A percentile compares a stretch with the other conserved stretches of the same genome.
phyloP scores from a whole-genome alignment of 2,797 vertebrate species.

The Simalia tracyae region DNA sequence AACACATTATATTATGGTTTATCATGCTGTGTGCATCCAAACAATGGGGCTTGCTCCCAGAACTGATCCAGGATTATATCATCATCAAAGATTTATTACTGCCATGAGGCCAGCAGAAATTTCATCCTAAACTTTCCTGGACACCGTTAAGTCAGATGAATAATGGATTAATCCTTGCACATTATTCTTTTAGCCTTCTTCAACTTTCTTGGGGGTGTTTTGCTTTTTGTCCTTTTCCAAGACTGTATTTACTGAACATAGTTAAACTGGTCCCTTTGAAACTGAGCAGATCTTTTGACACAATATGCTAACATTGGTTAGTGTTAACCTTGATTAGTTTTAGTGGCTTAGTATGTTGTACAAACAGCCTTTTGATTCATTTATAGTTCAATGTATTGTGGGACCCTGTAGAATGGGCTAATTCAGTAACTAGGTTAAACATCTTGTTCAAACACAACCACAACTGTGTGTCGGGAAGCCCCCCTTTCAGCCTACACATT shows the following conservation, averaged over 20 bases:
- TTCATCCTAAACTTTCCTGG: neutral
- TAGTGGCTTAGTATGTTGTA: neutral
- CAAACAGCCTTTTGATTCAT: neutral
- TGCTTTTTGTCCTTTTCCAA: neutral
- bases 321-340: neutral
- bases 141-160: neutral
- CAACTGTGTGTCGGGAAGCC: too few species aligned
- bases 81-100: neutral
- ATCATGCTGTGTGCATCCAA: neutral
- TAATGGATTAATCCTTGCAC: neutral
- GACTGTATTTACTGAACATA: neutral
- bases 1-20: neutral
- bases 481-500: too few species aligned
- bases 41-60: neutral
- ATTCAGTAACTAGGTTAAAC: too few species aligned
- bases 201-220: neutral
- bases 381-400: neutral
- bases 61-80: neutral
- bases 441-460: too few species aligned
- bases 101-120: neutral
- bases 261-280: neutral
- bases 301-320: neutral
- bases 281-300: neutral
- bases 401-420: too few species aligned
- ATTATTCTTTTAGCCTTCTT: neutral